These are phyloP conservation scores for Ciconia maguari DNA, from an alignment of 2,113 vertebrate genomes.

Conservation along the genomic window DNA sequence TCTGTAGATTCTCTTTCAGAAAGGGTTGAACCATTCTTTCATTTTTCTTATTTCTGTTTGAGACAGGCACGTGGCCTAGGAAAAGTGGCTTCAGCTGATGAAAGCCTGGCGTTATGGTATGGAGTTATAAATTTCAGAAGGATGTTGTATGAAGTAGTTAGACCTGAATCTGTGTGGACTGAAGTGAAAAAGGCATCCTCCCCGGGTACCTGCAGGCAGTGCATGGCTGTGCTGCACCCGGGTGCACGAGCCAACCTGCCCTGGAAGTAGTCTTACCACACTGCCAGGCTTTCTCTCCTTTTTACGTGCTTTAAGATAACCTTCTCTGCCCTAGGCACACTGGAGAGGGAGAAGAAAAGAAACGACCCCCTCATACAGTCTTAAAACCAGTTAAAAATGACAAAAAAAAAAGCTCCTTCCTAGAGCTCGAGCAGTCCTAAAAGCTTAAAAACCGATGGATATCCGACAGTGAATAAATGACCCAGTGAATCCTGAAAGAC, in stretches of 20 bases:
- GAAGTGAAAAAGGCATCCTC: neutral
- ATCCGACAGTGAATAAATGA: slow-evolving; percentile 27
- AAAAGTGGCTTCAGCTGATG: neutral
- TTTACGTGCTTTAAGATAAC: neutral
- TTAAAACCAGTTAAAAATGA: neutral
- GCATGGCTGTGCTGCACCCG: neutral
- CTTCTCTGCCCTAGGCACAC: neutral
- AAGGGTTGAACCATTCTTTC: neutral
- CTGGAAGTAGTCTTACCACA: neutral
- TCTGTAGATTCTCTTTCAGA: neutral
- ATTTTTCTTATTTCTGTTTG: neutral
- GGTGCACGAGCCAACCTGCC: rapidly evolving
- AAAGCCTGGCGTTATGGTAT: neutral
- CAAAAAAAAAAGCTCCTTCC: neutral
- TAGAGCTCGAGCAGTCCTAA: neutral
- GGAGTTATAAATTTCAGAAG: neutral
- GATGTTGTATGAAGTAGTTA: neutral
- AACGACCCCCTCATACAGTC: neutral
- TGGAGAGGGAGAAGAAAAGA: neutral
- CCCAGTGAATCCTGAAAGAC: slow-evolving; percentile 40
- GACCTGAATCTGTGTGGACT: neutral
- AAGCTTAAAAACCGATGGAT: neutral
- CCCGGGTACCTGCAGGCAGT: neutral
- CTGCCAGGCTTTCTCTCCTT: neutral
- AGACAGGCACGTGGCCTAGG: neutral